Conservation (phyloP, 2,888 invertebrate genomes). For the Heteromyza rotundicornis region DNA sequence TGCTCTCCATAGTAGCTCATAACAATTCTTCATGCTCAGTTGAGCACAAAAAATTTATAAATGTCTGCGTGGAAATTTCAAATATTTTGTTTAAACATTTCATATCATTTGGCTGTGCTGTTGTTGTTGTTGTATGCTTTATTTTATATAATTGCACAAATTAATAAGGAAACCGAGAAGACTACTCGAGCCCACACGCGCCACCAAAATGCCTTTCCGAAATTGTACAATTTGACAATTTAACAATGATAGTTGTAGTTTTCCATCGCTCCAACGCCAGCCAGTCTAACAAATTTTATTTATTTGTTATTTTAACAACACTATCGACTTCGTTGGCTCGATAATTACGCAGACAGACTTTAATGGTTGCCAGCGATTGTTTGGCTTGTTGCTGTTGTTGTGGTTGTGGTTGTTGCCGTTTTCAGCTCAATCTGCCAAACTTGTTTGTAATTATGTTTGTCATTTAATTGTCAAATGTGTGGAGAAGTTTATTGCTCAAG, state of each 20-base stretch:
- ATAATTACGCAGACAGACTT: no score
- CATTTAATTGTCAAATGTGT: constrained; percentile 9
- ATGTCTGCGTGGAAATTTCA: constrained; percentile 53
- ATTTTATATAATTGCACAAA: constrained; percentile 8
- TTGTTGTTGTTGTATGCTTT: not conserved
- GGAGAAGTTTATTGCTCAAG: not conserved
- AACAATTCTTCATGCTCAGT: constrained; percentile 45
- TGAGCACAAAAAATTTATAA: constrained; percentile 54
- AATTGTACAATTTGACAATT: not conserved
- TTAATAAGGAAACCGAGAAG: constrained; percentile 8
- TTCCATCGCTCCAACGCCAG: not conserved
- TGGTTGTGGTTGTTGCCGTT: no score
- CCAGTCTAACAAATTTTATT: not conserved
- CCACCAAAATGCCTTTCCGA: no score
- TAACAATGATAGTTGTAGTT: not conserved
- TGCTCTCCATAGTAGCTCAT: no score
- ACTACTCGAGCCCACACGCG: no score
- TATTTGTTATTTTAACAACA: not conserved
- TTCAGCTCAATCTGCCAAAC: no score
- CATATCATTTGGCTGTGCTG: constrained; percentile 11
- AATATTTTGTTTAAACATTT: constrained; percentile 55
- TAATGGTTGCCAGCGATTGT: no score
- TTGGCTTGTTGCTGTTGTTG: no score
- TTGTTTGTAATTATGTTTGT: not conserved
- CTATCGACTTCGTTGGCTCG: no score